These are phyloP conservation scores for Sakesphorus luctuosus DNA, from an alignment of 2,113 vertebrate species.

Conservation along the genomic window DNA sequence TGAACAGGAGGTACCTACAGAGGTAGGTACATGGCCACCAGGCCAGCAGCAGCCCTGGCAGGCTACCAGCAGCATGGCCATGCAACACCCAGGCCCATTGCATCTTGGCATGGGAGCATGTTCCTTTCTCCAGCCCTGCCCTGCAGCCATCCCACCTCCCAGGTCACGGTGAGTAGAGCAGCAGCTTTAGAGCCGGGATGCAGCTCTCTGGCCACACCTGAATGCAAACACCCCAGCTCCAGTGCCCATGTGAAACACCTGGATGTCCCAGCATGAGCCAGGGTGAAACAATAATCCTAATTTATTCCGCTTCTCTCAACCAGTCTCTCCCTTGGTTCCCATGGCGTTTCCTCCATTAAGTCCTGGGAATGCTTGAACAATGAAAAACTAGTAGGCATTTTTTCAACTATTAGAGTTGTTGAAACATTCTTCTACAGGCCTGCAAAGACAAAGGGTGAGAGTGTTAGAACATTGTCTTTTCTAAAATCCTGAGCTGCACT, in stretches of 20 bases:
- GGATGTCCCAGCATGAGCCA: background rate
- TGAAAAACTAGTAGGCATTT: background rate
- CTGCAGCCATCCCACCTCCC: background rate
- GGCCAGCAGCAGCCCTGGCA: background rate
- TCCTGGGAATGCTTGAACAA: background rate
- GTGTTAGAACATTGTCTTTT: fast-evolving
- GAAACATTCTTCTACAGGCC: background rate
- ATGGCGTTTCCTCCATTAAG: background rate
- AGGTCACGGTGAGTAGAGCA: fast-evolving
- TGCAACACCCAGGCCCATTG: fast-evolving
- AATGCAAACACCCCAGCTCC: background rate
- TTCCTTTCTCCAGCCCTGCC: background rate
- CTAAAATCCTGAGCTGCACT: background rate
- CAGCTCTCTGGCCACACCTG: fast-evolving
- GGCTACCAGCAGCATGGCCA: background rate
- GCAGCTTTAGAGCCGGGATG: background rate
- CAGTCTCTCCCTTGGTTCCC: background rate
- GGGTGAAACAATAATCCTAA: background rate
- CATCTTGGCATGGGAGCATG: fast-evolving
- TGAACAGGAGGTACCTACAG: too few relatives aligned
- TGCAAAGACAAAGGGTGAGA: background rate
- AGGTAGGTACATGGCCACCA: fast-evolving
- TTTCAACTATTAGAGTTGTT: background rate
- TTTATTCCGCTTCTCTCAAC: background rate
- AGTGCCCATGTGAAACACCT: background rate